phyloP scores from a whole-genome alignment of 2,797 vertebrate genomes.

The Merluccius polli region DNA sequence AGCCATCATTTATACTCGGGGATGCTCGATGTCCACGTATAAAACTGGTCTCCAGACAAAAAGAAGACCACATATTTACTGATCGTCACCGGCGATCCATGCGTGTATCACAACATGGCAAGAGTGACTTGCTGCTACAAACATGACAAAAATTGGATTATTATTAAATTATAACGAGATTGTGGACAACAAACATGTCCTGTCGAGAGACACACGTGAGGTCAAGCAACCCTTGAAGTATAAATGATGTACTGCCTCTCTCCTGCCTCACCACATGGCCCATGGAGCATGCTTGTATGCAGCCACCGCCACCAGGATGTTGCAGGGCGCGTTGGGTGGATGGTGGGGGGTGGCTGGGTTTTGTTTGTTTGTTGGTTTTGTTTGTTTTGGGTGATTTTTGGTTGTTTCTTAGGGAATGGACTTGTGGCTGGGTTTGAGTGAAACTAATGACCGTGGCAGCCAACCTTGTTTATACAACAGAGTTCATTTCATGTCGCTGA shows the following conservation, averaged over 20 bases:
- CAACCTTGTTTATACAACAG: neutral
- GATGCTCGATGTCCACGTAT: neutral
- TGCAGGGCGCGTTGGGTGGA: slow-evolving; percentile 33
- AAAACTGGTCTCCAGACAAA: neutral
- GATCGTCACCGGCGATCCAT: neutral
- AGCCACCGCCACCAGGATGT: slow-evolving; percentile 59
- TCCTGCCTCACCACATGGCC: slow-evolving; percentile 59
- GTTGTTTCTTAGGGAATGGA: slow-evolving; percentile 22
- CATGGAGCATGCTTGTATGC: slow-evolving; percentile 93
- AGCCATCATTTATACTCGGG: neutral
- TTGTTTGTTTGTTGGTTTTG: slow-evolving; percentile 33
- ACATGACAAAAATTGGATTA: neutral
- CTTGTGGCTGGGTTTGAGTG: slow-evolving; percentile 27
- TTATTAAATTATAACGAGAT: neutral
- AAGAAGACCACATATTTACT: neutral
- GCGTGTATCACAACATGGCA: neutral
- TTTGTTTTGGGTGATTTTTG: slow-evolving; percentile 12
- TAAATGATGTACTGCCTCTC: slow-evolving; percentile 59
- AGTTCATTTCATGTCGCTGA: neutral
- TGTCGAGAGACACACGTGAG: neutral
- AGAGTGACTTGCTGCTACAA: neutral
- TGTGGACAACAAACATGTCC: neutral
- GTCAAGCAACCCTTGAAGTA: neutral
- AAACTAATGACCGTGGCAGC: slow-evolving; percentile 18
- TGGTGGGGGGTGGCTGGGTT: slow-evolving; percentile 34